These are phyloP conservation scores for Cephus runcator DNA, from an alignment of 2,888 invertebrate genomes.

Conservation along the genomic window DNA sequence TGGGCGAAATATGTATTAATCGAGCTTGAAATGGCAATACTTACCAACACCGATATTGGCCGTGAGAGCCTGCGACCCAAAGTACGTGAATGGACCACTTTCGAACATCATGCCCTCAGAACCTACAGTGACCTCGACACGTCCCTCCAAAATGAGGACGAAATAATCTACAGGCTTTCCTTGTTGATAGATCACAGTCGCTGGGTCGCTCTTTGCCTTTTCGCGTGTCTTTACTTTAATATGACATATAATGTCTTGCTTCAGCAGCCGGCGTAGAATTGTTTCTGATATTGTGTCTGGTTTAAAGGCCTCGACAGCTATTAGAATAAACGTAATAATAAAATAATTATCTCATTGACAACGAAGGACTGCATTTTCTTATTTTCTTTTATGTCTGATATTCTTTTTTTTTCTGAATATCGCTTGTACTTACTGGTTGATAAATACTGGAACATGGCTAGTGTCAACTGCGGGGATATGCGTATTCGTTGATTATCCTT, in stretches of 20 bases:
- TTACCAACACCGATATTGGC: conserved; percentile 81
- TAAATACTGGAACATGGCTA: conserved; percentile 95
- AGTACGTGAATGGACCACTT: conserved; percentile 96
- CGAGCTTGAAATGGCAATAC: conserved; percentile 34
- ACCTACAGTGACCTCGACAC: conserved; percentile 94
- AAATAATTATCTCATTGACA: neutral
- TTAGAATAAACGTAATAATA: conserved; percentile 40
- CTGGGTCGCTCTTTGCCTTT: conserved; percentile 74
- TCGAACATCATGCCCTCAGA: conserved; percentile 93
- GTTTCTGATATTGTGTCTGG: conserved; percentile 87
- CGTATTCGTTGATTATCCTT: conserved; percentile 82
- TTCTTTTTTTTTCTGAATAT: too few species aligned
- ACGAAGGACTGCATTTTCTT: too few species aligned
- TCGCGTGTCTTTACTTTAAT: conserved; percentile 78
- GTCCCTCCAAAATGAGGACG: conserved; percentile 93
- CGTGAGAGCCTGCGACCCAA: conserved; percentile 84
- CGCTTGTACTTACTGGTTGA: conserved; percentile 81
- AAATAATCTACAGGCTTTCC: conserved; percentile 91
- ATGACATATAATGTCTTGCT: conserved; percentile 89
- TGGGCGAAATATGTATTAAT: neutral
- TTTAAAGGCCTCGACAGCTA: conserved; percentile 91
- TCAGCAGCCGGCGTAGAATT: conserved; percentile 88
- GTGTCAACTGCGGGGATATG: conserved; percentile 91
- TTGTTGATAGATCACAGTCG: conserved; percentile 81
- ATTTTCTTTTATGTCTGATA: too few species aligned